Base-by-base conservation (phyloP, 2,888 invertebrate genomes). In the Muschampia plurimacula region DNA sequence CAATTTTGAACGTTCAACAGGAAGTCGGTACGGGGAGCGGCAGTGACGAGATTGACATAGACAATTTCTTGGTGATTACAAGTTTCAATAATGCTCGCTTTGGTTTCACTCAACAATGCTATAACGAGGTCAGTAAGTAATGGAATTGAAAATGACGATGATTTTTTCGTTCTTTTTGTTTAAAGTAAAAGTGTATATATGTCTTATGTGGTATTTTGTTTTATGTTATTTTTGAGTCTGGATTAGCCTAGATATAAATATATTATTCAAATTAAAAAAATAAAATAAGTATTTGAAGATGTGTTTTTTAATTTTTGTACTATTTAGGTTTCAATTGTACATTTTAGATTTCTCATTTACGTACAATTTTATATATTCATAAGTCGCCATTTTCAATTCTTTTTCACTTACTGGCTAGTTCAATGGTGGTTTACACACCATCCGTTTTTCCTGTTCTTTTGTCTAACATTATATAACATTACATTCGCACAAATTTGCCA, bases 41-140 rank as follows among this genome's bases (percentile, higher is more conserved):
- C 76, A 89, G 88, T 72, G 94, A 94, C 83, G 94, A 93, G 86
- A 94, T 94, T 84, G 92, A 93, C 88, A 94, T 94, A 80, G 94
- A 94, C 89, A 93, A 93, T 91, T 91, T 91, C 81, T 92, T 94
- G 94, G 94, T 94, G 92, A 93, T 86, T 93, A 92, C 73, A 69
- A 68, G 44, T 73, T 73, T 73, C 52, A 69, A 75, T 72, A 69
- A 74, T 76, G 69, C 74, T 76, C 41, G 74, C 74, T 76, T 69
- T 67, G 72, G 57, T 67, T 13, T 64, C 67, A 72, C 67, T 13
- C 3, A 57, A 72, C 68, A 60, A 68, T 46, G 46, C 60, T 46
- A 68, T 72, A 28, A 32, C 46, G 55, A 46, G 3, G 41, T 41
- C 44, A 15, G 36, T 57, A 46, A 67, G 57, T 63, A 57, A 36